phyloP scores from a whole-genome alignment of 2,113 vertebrate species.

The Ammospiza nelsoni region DNA sequence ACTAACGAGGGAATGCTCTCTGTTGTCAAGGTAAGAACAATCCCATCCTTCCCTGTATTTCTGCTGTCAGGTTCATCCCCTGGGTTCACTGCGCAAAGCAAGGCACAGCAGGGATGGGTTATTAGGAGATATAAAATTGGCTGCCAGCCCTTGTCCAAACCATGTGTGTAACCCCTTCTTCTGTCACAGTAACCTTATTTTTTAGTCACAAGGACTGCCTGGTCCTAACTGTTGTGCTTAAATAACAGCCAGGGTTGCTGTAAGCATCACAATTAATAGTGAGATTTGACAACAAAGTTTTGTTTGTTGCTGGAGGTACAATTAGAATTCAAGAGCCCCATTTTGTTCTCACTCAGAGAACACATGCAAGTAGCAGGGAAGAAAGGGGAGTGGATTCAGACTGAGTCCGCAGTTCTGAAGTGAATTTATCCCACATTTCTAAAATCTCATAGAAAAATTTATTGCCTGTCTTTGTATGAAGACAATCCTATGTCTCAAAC shows the following conservation, averaged over 20 bases:
- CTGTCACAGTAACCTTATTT: neutral
- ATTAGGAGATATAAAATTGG: neutral
- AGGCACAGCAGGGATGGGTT: neutral
- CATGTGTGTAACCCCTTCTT: neutral
- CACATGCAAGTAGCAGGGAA: neutral
- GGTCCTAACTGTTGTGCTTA: neutral
- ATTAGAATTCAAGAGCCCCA: neutral
- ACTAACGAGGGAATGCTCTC: conserved; percentile 97
- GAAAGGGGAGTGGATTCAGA: neutral
- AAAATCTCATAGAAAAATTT: neutral
- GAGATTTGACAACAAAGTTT: neutral
- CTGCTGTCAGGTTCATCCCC: neutral
- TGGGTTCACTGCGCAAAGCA: neutral
- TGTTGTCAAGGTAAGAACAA: conserved; percentile 87
- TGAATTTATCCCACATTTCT: neutral
- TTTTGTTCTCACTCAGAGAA: neutral
- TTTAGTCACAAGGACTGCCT: neutral
- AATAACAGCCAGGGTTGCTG: neutral
- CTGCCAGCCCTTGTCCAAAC: neutral
- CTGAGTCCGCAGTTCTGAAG: neutral
- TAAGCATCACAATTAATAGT: neutral
- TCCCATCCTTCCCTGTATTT: neutral
- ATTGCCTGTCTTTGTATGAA: neutral
- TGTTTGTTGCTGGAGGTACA: neutral
- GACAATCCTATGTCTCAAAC: neutral